A percentile compares a stretch with the other conserved stretches of the same genome.
These are phyloP conservation scores for Ornithorhynchus anatinus DNA, from an alignment of 2,113 vertebrate genomes.

Conservation along the genomic window DNA sequence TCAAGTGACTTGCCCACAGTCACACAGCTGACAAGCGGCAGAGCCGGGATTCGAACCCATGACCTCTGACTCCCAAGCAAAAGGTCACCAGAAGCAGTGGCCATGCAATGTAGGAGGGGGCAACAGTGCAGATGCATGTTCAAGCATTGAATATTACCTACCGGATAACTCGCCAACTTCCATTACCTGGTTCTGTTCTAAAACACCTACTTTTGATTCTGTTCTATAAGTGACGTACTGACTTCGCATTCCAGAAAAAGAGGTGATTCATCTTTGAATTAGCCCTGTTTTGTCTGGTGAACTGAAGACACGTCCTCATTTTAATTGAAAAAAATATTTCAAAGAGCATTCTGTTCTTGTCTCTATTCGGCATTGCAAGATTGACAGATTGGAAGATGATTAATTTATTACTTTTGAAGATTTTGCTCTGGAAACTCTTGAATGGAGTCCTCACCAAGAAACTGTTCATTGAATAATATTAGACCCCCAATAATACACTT, in stretches of 20 bases:
- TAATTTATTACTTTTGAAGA: neutral
- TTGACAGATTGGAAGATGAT: neutral
- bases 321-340: neutral
- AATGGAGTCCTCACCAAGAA: neutral
- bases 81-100: too few relatives aligned
- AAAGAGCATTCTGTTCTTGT: neutral
- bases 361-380: neutral
- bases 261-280: too few relatives aligned
- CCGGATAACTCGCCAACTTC: too few relatives aligned
- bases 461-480: slow-evolving; percentile 8
- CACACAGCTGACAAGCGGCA: too few relatives aligned
- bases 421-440: neutral
- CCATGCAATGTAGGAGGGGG: too few relatives aligned
- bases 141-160: too few relatives aligned
- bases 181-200: neutral
- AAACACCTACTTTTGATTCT: neutral
- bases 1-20: too few relatives aligned
- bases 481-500: neutral
- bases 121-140: too few relatives aligned
- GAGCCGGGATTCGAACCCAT: too few relatives aligned
- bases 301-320: too few relatives aligned
- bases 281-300: too few relatives aligned
- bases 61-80: too few relatives aligned
- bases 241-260: neutral
- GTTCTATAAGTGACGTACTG: neutral